Base-by-base conservation (phyloP, 2,797 vertebrate genomes). In the Babyrousa celebensis region DNA sequence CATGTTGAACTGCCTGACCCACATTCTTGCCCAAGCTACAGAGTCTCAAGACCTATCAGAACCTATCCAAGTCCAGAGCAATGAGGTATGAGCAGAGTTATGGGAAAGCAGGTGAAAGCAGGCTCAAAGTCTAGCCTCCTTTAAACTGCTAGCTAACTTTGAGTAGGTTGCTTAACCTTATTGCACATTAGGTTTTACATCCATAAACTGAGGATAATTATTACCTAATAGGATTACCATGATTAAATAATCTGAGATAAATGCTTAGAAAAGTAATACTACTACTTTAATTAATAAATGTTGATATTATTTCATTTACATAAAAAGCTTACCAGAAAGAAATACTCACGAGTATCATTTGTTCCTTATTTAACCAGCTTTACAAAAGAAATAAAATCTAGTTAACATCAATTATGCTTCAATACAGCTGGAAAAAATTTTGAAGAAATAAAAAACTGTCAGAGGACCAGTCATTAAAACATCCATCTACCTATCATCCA, bases 171-270 rank as follows among this genome's bases (percentile, higher is more conserved):
- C 52, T 87, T 88, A 74, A 74, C 11, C 21, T 90, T 54, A 89
- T 32, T 58, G 62, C 12, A 86, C 48, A 20, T 74, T n/a, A 68
- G 17, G 15, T 68, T 72, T 65, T 93, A 27, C 27, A 95, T 79
- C 36, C 40, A 90, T 74, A 83, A 68, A 36, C 25, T 65, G 12
- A 52, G 15, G 65, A 12, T 48, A 88, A 84, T 65, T 85, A 85
- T 58, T 72, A 91, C 21, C n/a, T 5, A 85, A 18, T 12, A 60
- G 14, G 23, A 90, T 18, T 87, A 40, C 17, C 75, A 77, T 2
- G 29, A 83, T 71, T 83, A 93, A 77, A 58, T 48, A 91, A 91
- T 88, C 20, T 21, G 70, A n/a, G 48, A 78, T 78, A 87, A 75
- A 70, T 36, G 32, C 18, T 94, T 68, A 68, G 23, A 65, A 94